phyloP scores from a whole-genome alignment of 2,888 invertebrate genomes.

The Synergus japonicus region DNA sequence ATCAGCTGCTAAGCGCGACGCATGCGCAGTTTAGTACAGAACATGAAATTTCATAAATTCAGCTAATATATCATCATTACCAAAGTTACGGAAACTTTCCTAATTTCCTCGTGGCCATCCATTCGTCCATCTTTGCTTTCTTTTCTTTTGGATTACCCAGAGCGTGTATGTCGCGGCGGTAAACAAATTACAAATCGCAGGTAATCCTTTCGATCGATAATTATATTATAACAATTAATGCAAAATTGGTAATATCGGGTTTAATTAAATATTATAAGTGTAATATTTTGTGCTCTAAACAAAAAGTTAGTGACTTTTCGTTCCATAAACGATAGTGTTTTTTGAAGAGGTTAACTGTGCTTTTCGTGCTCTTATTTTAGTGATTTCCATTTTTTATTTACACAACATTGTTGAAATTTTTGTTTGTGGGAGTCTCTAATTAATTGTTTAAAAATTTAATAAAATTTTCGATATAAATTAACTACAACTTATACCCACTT shows the following conservation, averaged over 20 bases:
- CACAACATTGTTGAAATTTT: background rate
- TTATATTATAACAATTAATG: constrained; percentile 51
- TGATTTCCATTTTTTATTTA: background rate
- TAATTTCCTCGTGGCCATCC: background rate
- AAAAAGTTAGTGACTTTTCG: constrained; percentile 40
- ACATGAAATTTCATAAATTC: too few relatives aligned
- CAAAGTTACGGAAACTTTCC: too few relatives aligned
- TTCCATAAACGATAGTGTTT: constrained; percentile 29
- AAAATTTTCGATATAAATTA: background rate
- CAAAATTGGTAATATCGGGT: background rate
- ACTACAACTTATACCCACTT: background rate
- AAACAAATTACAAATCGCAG: constrained; percentile 72
- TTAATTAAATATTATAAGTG: constrained; percentile 14
- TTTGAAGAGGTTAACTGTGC: constrained; percentile 32
- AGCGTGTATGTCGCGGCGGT: constrained; percentile 54
- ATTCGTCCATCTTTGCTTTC: background rate
- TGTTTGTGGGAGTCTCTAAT: background rate
- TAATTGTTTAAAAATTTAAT: background rate
- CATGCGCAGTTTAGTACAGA: too few relatives aligned
- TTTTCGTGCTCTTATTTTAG: background rate
- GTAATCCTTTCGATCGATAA: constrained; percentile 67
- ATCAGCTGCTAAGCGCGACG: too few relatives aligned
- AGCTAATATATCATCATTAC: too few relatives aligned
- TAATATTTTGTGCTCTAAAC: constrained; percentile 48
- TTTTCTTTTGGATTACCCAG: background rate